Conservation (phyloP, 2,888 invertebrate genomes). For the Aleiodes alternator region DNA sequence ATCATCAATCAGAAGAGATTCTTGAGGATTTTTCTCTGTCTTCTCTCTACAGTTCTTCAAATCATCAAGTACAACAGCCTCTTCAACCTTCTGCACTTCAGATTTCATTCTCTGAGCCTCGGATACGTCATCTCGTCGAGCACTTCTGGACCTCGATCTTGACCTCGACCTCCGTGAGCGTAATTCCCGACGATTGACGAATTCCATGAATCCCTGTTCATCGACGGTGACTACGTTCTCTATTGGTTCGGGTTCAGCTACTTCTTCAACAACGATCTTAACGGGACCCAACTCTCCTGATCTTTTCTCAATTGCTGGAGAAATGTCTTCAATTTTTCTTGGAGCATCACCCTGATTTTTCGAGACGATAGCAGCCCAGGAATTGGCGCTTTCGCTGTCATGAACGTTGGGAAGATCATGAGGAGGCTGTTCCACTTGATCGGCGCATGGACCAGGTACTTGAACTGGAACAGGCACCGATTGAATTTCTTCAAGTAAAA, state of each 20-base stretch:
- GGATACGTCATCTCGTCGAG: slow-evolving; percentile 49
- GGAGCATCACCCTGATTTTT: slow-evolving; percentile 58
- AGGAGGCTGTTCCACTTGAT: slow-evolving; percentile 51
- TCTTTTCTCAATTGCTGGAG: slow-evolving; percentile 28
- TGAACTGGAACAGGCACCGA: neutral
- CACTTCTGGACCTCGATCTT: slow-evolving; percentile 70
- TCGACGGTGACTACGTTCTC: slow-evolving; percentile 69
- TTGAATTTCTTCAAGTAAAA: too few relatives aligned
- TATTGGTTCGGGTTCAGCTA: slow-evolving; percentile 64
- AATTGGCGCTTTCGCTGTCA: slow-evolving; percentile 56
- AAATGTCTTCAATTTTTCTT: slow-evolving; percentile 30
- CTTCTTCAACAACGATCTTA: slow-evolving; percentile 66
- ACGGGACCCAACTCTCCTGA: slow-evolving; percentile 52
- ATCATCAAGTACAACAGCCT: too few relatives aligned
- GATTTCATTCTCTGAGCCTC: neutral
- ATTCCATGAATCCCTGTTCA: slow-evolving; percentile 76
- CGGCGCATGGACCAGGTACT: slow-evolving; percentile 45
- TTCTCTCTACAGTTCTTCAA: too few relatives aligned
- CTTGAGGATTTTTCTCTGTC: neutral
- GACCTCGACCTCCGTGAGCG: slow-evolving; percentile 73
- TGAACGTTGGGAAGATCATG: slow-evolving; percentile 27
- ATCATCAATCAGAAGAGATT: neutral
- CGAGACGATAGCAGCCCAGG: slow-evolving; percentile 66
- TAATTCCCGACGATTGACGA: slow-evolving; percentile 75
- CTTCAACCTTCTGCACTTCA: too few relatives aligned